Evolutionary conservation across 2,797 vertebrate species (phyloP), one percentile per base, ranked within the genome.

Genomic region (Pseudocheirus occidentalis): DNA sequence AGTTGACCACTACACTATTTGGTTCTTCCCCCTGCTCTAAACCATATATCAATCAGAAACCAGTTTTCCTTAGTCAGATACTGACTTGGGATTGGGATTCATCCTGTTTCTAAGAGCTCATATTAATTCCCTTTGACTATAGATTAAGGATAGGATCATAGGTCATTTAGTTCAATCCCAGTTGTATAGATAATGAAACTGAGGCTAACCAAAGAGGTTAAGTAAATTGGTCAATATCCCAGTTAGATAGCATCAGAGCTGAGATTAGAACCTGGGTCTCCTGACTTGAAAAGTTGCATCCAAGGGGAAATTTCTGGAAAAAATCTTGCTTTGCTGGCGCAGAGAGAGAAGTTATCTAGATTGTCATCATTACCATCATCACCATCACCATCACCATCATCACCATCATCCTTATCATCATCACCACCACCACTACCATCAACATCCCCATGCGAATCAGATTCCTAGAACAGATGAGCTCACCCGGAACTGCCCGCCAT

Each of bases 401-500:
- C 53, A 54, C 10, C 53, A 9, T 53, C 53, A 53, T 7, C 53
- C 5, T 9, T 6, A 53, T 53, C 53, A 54, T 9, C 31, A 62
- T 12, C 31, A n/a, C 13, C 13, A 66, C 13, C 62, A 66, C 34
- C 34, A 66, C 13, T 5, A 66, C 1, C 31, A 66, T 18, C 66
- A 40, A 0, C 56, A 57, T 10, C 13, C 12, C 14, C 0, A 40
- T 81, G 0, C 0, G 1, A 0, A 59, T 12, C 1, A 89, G 46
- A 2, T 31, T 81, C 91, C 2, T 5, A 0, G 3, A 52, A 34
- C 0, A 53, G 2, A 53, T n/a, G 53, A 40, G 55, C 99, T 98
- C 96, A 99, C 99, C 99, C 99, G 99, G 98, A 99, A 99, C 97
- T 99, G 99, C 40, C 99, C 99, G 13, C 99, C 99, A 0, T 99